Base-by-base conservation (phyloP, 2,113 vertebrate species). In the Larimichthys crocea region DNA sequence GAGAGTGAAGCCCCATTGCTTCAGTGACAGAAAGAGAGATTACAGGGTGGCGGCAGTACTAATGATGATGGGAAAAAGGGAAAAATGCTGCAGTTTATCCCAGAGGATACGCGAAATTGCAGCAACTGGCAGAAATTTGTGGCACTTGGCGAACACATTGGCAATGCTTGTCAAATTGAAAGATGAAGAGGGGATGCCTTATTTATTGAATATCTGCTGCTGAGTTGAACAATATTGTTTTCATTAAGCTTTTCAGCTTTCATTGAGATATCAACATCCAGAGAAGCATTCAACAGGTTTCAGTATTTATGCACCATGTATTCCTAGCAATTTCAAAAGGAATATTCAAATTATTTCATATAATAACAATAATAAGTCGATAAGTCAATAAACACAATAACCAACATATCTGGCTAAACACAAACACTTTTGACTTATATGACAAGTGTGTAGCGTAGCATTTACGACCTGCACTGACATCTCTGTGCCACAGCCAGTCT, bases 11-110 rank as follows among this genome's bases (percentile, higher is more conserved):
- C 77, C 80, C 83, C 80, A 89, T 69, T 86, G 88, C 86, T 85
- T 89, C 77, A 46, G 83, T 86, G 87, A 90, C 85, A 89, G 88
- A 82, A 81, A 83, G 82, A 90, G 87, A 92, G 91, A 93, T 93
- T 91, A 92, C 78, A 91, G 86, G 80, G 80, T 89, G 88, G 73
- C 44, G 3, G 87, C 79, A 64, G 71, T 52, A 52, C 72, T 83
- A 88, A 91, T 88, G 86, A 89, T 92, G 88, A 88, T 80, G 65
- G 85, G 75, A 67, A 87, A 29, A 87, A 83, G 83, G 81, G 79
- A 74, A 87, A 92, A 86, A 84, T 65, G 84, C 77, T 72, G 74
- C 66, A 60, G 83, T 86, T 86, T 76, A 84, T 89, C 73, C 88
- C 66, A 72, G 46, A 63, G 68, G 75, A 86, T 61, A 64, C 60